phyloP scores from a whole-genome alignment of 1,140 invertebrate species.

The Anoplophora glabripennis region DNA sequence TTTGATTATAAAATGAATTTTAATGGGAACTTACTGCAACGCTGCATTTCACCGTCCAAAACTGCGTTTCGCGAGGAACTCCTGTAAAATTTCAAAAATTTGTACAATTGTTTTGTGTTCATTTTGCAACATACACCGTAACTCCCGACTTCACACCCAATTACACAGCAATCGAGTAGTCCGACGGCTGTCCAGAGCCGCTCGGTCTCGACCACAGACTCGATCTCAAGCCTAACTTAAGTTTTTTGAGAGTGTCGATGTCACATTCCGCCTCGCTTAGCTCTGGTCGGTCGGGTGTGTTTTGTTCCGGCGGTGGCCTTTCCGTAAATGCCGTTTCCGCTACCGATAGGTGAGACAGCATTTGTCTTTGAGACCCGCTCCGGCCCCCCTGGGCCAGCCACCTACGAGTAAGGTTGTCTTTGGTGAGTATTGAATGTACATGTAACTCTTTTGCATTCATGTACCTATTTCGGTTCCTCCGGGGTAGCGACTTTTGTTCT shows the following conservation, averaged over 20 bases:
- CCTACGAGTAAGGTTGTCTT: slow-evolving; percentile 42
- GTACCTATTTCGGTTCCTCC: slow-evolving; percentile 67
- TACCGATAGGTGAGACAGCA: slow-evolving; percentile 60
- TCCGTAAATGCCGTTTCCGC: slow-evolving; percentile 60
- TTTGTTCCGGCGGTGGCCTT: slow-evolving; percentile 29
- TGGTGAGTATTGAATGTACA: slow-evolving; percentile 22
- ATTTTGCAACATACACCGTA: not conserved
- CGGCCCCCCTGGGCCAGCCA: slow-evolving; percentile 62
- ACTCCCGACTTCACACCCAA: slow-evolving; percentile 13
- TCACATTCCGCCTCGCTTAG: slow-evolving; percentile 70
- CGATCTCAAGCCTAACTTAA: slow-evolving; percentile 67
- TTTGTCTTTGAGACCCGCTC: slow-evolving; percentile 50
- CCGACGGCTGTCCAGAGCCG: slow-evolving; percentile 55
- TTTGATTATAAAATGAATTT: no score
- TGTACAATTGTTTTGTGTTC: not conserved
- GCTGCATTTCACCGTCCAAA: no score
- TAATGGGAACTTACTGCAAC: no score
- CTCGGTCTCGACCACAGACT: slow-evolving; percentile 70
- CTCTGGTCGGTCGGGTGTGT: slow-evolving; percentile 53
- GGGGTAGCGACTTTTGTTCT: slow-evolving; percentile 70
- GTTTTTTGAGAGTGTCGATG: slow-evolving; percentile 72
- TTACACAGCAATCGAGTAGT: slow-evolving; percentile 68
- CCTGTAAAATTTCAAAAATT: no score
- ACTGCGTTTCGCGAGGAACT: no score
- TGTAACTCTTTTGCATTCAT: slow-evolving; percentile 25